Conservation (phyloP, 2,888 invertebrate species). For the Epicampocera succincta region DNA sequence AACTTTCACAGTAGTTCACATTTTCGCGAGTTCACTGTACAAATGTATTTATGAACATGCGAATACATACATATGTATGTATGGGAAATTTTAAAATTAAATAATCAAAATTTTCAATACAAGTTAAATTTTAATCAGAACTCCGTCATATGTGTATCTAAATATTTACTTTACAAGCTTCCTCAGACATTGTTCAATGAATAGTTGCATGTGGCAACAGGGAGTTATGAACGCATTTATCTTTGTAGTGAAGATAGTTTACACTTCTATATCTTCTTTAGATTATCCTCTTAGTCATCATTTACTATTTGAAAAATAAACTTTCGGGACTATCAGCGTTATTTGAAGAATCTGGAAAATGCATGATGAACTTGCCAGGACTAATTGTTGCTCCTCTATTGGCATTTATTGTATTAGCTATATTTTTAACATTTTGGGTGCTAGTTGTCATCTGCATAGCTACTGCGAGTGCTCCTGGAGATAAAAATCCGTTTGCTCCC, state of each 20-base stretch:
- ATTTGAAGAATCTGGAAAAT: slow-evolving; percentile 94
- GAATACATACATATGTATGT: too few species aligned
- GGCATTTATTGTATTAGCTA: slow-evolving; percentile 89
- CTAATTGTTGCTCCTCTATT: slow-evolving; percentile 92
- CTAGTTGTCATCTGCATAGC: slow-evolving; percentile 89
- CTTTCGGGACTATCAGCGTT: slow-evolving; percentile 91
- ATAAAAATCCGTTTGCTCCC: slow-evolving; percentile 81
- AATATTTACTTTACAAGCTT: too few species aligned
- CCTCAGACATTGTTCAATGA: too few species aligned
- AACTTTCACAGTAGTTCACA: too few species aligned
- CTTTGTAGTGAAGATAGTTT: too few species aligned
- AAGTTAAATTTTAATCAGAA: too few species aligned
- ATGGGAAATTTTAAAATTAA: too few species aligned
- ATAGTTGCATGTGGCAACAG: too few species aligned
- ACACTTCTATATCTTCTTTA: slow-evolving; percentile 75
- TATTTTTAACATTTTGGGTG: slow-evolving; percentile 94
- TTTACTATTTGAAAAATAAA: slow-evolving; percentile 90
- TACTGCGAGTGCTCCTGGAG: slow-evolving; percentile 89
- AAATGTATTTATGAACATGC: too few species aligned
- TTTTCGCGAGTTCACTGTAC: too few species aligned
- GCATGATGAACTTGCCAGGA: slow-evolving; percentile 91
- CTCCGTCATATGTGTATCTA: too few species aligned
- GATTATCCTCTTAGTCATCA: slow-evolving; percentile 88
- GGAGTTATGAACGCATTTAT: not conserved
- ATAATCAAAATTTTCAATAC: too few species aligned